Conservation (phyloP, 2,888 invertebrate genomes). For the Campopleginae sp. region DNA sequence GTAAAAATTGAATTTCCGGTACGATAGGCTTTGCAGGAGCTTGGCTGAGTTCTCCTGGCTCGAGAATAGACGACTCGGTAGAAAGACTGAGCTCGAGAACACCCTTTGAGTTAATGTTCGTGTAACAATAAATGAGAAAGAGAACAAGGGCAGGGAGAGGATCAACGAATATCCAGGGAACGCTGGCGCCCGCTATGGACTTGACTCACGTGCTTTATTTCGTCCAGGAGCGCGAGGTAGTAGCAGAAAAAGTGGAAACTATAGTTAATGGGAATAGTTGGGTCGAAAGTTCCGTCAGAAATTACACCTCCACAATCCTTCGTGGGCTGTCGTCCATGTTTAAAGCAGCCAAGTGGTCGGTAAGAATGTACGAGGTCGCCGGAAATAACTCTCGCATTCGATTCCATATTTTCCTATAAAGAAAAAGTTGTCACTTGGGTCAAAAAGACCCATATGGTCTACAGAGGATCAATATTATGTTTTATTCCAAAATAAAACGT, state of each 20-base stretch:
- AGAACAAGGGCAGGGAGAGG: slow-evolving; percentile 39
- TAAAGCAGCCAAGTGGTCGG: slow-evolving; percentile 53
- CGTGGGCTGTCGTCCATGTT: slow-evolving; percentile 34
- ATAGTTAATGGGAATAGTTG: slow-evolving; percentile 79
- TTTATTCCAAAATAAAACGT: too few species aligned
- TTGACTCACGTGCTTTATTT: slow-evolving; percentile 20
- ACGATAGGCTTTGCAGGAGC: too few species aligned
- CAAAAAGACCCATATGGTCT: too few species aligned
- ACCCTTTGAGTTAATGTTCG: slow-evolving; percentile 5
- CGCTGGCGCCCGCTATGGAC: slow-evolving; percentile 16
- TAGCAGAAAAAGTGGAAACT: slow-evolving; percentile 74
- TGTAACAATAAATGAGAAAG: slow-evolving; percentile 49
- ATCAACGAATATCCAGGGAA: slow-evolving; percentile 38
- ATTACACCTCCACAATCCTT: slow-evolving; percentile 72
- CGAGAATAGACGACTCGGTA: too few species aligned
- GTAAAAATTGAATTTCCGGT: too few species aligned
- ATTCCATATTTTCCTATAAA: not conserved
- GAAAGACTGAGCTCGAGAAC: not conserved
- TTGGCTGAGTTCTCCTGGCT: too few species aligned
- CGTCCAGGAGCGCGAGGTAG: slow-evolving; percentile 43
- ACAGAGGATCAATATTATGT: too few species aligned
- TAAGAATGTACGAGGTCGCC: slow-evolving; percentile 18
- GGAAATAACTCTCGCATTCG: not conserved
- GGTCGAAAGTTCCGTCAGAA: slow-evolving; percentile 73
- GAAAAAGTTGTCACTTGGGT: too few species aligned